A percentile compares a stretch with the other conserved stretches of the same genome.
phyloP scores from a whole-genome alignment of 2,113 vertebrate genomes.

The Poecile atricapillus region DNA sequence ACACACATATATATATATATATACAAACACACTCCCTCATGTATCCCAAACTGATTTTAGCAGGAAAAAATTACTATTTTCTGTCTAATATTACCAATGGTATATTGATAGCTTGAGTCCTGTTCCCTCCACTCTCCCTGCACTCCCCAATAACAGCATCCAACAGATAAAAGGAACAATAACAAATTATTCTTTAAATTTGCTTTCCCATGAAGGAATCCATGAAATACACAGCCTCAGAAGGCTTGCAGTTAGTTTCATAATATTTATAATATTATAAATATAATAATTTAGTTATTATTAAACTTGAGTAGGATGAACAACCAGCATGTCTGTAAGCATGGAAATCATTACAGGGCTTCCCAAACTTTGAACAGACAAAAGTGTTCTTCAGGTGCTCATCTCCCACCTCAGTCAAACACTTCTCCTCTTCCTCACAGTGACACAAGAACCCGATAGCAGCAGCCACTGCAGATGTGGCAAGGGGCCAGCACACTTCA shows the following conservation, averaged over 20 bases:
- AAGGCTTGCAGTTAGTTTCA: neutral
- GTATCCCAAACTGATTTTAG: neutral
- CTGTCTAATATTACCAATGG: neutral
- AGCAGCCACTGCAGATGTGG: neutral
- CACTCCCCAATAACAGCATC: neutral
- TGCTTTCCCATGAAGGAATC: neutral
- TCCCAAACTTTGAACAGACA: neutral
- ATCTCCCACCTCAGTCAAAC: neutral
- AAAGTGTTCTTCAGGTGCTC: neutral
- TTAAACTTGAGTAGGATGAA: neutral
- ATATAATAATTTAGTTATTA: no score
- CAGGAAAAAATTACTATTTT: neutral
- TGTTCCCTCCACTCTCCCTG: neutral
- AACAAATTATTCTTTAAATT: neutral
- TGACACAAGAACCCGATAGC: neutral
- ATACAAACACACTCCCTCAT: neutral
- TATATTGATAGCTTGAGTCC: neutral
- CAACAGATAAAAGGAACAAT: neutral
- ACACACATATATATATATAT: neutral
- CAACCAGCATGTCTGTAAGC: neutral
- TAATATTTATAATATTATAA: no score
- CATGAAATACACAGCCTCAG: neutral
- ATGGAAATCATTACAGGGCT: neutral
- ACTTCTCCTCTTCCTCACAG: neutral
- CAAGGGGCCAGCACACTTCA: neutral